phyloP scores from a whole-genome alignment of 2,113 vertebrate genomes.

The Tenrec ecaudatus region DNA sequence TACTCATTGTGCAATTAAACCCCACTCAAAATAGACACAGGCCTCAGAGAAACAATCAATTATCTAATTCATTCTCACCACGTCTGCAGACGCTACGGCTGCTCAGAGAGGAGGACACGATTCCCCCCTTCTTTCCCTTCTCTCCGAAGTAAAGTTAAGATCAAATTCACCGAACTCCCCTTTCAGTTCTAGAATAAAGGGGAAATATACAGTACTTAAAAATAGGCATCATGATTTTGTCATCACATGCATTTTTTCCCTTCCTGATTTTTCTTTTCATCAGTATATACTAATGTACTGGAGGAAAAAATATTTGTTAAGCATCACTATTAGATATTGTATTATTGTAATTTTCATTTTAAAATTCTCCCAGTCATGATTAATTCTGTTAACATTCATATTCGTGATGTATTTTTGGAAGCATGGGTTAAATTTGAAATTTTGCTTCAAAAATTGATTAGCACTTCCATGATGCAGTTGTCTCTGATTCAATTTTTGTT shows the following conservation, averaged over 20 bases:
- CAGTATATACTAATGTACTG: neutral
- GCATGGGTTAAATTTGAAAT: neutral
- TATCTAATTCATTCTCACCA: slow-evolving; percentile 55
- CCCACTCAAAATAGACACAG: slow-evolving; percentile 58
- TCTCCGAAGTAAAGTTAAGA: slow-evolving; percentile 58
- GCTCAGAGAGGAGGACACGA: neutral
- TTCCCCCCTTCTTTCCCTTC: neutral
- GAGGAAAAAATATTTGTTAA: neutral
- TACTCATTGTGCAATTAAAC: slow-evolving; percentile 56
- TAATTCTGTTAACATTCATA: slow-evolving; percentile 26
- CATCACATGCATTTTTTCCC: neutral
- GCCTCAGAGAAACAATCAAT: slow-evolving; percentile 26
- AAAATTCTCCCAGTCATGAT: slow-evolving; percentile 24
- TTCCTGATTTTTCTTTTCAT: neutral
- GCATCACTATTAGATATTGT: neutral
- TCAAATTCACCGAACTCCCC: neutral
- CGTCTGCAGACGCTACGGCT: neutral
- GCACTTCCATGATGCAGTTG: neutral
- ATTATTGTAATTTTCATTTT: slow-evolving; percentile 49
- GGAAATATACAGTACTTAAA: slow-evolving; percentile 45
- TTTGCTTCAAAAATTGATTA: slow-evolving; percentile 18
- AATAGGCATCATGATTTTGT: slow-evolving; percentile 54
- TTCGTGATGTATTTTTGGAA: neutral
- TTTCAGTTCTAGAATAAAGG: slow-evolving; percentile 48
- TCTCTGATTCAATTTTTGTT: slow-evolving; percentile 11